These are phyloP conservation scores for Lepus townsendii DNA, from an alignment of 2,797 vertebrate species.

Conservation along the genomic window DNA sequence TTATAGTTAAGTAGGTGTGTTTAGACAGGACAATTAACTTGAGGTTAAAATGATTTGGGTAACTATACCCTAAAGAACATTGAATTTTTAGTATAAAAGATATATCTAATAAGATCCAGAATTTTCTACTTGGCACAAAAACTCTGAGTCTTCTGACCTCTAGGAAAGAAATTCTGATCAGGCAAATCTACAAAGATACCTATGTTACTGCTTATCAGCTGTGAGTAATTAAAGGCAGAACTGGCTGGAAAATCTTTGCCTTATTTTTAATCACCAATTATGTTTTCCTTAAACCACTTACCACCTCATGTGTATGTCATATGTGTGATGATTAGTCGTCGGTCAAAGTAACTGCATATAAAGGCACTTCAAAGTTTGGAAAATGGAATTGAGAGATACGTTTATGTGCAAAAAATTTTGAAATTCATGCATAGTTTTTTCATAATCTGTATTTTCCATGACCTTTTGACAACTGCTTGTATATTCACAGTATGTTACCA, in stretches of 20 bases:
- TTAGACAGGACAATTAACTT: constrained; percentile 31
- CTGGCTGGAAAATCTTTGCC: neutral
- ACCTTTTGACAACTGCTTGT: neutral
- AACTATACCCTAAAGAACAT: neutral
- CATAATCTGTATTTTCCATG: no score
- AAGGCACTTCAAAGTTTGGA: no score
- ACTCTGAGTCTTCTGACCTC: constrained; percentile 30
- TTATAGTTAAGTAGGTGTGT: neutral
- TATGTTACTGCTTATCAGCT: neutral
- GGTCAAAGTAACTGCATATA: neutral
- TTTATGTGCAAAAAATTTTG: no score
- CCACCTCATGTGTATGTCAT: neutral
- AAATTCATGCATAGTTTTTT: no score
- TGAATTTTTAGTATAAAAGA: constrained; percentile 39
- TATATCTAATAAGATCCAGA: neutral
- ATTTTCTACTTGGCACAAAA: constrained; percentile 57
- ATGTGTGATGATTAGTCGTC: constrained; percentile 17
- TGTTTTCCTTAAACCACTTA: constrained; percentile 7
- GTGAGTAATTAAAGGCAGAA: neutral
- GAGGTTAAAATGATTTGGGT: constrained; percentile 13
- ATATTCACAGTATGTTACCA: neutral
- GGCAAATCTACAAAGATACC: constrained; percentile 9
- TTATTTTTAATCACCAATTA: constrained; percentile 37
- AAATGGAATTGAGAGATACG: no score
- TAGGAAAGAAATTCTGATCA: constrained; percentile 2